Evolutionary conservation across 2,113 vertebrate species (phyloP), one percentile per base, ranked within the genome.

Genomic region (Melierax canorus): DNA sequence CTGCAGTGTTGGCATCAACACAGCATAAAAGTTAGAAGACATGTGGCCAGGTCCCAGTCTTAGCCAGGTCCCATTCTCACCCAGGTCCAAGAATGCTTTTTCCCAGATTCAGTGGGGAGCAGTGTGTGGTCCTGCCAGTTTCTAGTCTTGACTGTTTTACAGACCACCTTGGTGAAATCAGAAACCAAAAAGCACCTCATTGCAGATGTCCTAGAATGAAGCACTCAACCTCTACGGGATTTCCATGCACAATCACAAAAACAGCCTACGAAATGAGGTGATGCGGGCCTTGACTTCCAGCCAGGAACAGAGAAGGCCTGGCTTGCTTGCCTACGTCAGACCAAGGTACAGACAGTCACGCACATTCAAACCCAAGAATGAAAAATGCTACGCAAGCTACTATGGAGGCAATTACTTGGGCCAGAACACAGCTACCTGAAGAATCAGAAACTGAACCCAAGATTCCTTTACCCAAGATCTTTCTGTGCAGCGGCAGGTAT

Each of bases 171-270:
- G 10, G 45, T 22, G 22, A 48, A 66, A 46, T 29, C 27, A 41
- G 67, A 89, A 73, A 60, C 6, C 45, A 84, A 51, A 72, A 53
- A 68, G 30, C 19, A 69, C 41, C 12, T 76, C 36, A 18, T 3
- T 74, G n/a, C 39, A 55, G 60, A 43, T 73, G 66, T 55, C 45
- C 55, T 41, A 88, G 39, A 51, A 46, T 9, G n/a, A 73, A 88
- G 39, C n/a, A 16, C 46, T 34, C 79, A 32, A 63, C 36, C 10
- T 63, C 48, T 15, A 11, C 2, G 10, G 68, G 62, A 67, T 63
- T 75, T 69, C 48, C 41, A 39, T 0, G 1, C 2, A 1, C 55
- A 51, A 9, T 32, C 7, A 1, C 38, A 56, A 53, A 50, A 75
- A 10, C 32, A 75, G 62, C 50, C 41, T 38, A 50, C 50, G 41